A percentile compares a stretch with the other conserved stretches of the same genome.
Evolutionary conservation across 2,797 vertebrate genomes (phyloP).

Genomic region (Sciurus carolinensis): DNA sequence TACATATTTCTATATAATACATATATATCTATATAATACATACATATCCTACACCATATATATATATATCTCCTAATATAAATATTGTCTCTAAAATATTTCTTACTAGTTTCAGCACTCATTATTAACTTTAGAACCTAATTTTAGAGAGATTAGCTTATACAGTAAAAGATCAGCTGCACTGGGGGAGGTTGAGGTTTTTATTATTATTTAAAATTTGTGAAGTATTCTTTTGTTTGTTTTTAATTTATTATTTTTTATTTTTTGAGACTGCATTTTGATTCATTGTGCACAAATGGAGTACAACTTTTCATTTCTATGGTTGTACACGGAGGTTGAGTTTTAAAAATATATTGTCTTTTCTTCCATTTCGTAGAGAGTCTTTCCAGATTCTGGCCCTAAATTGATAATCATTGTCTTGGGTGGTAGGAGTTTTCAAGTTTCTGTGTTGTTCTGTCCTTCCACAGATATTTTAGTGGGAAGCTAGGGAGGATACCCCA

Average conservation of each 20-base stretch:
- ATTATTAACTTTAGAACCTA: constrained; percentile 47
- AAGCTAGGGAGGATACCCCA: background rate
- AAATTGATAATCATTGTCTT: background rate
- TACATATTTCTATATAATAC: too few relatives aligned
- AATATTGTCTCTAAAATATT: background rate
- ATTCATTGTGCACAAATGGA: too few relatives aligned
- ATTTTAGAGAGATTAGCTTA: constrained; percentile 5
- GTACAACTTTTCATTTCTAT: too few relatives aligned
- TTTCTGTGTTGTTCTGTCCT: constrained; percentile 29
- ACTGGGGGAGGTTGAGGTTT: background rate
- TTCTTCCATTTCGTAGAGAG: background rate
- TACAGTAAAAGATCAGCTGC: constrained; percentile 32
- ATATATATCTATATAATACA: too few relatives aligned
- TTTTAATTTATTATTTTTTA: too few relatives aligned
- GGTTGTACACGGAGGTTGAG: background rate
- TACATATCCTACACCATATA: too few relatives aligned
- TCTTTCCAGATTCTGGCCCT: background rate
- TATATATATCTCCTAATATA: too few relatives aligned
- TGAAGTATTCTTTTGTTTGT: too few relatives aligned
- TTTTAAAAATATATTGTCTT: constrained; percentile 2
- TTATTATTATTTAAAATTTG: too few relatives aligned
- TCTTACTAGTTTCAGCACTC: constrained; percentile 22
- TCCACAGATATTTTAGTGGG: background rate
- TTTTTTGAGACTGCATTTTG: too few relatives aligned
- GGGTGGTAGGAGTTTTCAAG: background rate